These are phyloP conservation scores for Gnathonemus longibarbis DNA, from an alignment of 2,113 vertebrate genomes.

Conservation along the genomic window DNA sequence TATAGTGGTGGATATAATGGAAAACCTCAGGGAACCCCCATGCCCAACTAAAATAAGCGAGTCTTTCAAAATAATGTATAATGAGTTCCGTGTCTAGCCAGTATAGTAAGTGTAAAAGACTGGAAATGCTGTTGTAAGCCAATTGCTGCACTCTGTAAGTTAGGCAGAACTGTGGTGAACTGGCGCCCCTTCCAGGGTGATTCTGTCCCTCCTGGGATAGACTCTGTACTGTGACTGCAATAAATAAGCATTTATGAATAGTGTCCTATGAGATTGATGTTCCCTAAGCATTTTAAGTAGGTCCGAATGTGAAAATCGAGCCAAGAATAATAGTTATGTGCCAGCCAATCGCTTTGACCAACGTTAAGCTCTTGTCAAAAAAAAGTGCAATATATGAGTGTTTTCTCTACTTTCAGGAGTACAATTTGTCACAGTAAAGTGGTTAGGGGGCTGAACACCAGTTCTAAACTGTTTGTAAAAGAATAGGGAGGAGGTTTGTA, in stretches of 20 bases:
- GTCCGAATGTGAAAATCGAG: not conserved
- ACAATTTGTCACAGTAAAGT: slow-evolving; percentile 9
- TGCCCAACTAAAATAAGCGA: not conserved
- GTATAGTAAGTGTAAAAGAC: not conserved
- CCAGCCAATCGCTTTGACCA: not conserved
- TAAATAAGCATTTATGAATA: not conserved
- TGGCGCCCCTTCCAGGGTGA: not conserved
- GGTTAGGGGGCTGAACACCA: not conserved
- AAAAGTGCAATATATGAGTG: not conserved
- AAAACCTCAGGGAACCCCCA: not conserved
- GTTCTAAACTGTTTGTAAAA: not conserved
- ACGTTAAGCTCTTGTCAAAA: not conserved
- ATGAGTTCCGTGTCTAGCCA: not conserved
- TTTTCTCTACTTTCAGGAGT: not conserved
- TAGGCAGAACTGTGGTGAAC: not conserved
- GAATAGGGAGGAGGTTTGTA: not conserved
- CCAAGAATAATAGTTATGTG: not conserved
- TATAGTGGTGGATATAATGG: not conserved
- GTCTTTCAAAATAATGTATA: not conserved
- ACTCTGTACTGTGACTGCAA: not conserved
- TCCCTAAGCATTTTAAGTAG: not conserved
- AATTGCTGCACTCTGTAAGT: not conserved
- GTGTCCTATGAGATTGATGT: not conserved
- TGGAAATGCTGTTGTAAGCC: not conserved
- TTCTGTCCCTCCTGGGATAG: not conserved